These are phyloP conservation scores for Armadillidium nasatum DNA, from an alignment of 1,140 invertebrate genomes.

Conservation along the genomic window DNA sequence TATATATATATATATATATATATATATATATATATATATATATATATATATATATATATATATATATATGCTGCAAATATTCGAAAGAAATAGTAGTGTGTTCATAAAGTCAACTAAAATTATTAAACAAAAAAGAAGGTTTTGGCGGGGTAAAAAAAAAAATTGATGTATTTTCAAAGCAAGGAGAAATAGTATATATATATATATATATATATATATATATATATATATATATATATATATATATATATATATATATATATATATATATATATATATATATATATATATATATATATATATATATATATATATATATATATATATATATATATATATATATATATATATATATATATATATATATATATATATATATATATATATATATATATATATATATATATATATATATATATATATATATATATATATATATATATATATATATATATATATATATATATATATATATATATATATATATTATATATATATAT, in stretches of 20 bases:
- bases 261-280: constrained; percentile 9
- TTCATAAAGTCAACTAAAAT: too few relatives aligned
- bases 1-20: too few relatives aligned
- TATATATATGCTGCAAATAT: too few relatives aligned
- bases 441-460: background rate
- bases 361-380: background rate
- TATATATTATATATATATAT: background rate
- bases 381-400: constrained; percentile 15
- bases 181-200: too few relatives aligned
- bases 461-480: background rate
- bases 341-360: background rate
- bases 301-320: background rate
- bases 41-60: too few relatives aligned
- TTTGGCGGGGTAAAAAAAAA: too few relatives aligned
- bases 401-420: constrained; percentile 13
- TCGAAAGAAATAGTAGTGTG: too few relatives aligned
- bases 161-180: too few relatives aligned
- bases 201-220: background rate
- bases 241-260: background rate
- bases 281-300: constrained; percentile 13
- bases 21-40: too few relatives aligned
- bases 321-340: background rate
- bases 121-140: too few relatives aligned
- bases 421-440: background rate
- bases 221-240: constrained; percentile 1